Evolutionary conservation across 2,797 vertebrate genomes (phyloP).

Genomic region (Gephyroberyx darwinii): DNA sequence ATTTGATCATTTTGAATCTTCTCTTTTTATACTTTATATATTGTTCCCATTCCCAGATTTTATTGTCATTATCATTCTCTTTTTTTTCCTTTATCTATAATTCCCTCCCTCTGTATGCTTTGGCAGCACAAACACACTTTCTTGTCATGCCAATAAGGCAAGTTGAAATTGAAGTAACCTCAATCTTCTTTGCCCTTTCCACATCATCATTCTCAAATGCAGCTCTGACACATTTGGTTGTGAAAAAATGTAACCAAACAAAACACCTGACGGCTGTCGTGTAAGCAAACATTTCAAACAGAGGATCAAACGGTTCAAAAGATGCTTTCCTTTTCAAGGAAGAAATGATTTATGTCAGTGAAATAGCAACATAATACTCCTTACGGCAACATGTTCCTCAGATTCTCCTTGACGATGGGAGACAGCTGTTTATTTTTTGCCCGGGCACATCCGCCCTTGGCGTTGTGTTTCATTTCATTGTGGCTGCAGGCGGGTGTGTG

Average conservation of each 20-base stretch:
- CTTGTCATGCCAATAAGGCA: too few species aligned
- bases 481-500: conserved; percentile 47
- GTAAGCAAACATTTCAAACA: not conserved
- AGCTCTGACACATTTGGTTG: not conserved
- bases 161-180: not conserved
- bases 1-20: too few species aligned
- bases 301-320: not conserved
- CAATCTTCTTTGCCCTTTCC: not conserved
- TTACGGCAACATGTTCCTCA: conserved; percentile 43
- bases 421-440: conserved; percentile 66
- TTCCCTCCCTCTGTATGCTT: too few species aligned
- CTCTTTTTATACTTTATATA: too few species aligned
- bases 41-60: too few species aligned
- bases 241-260: conserved; percentile 12
- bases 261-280: conserved; percentile 1
- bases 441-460: conserved; percentile 59
- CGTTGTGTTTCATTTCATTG: conserved; percentile 42
- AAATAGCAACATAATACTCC: conserved; percentile 39
- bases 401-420: conserved; percentile 52
- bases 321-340: conserved; percentile 2
- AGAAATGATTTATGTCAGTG: conserved; percentile 61
- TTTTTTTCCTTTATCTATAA: too few species aligned
- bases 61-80: too few species aligned
- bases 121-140: too few species aligned
- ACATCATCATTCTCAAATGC: not conserved